Conservation (phyloP, 2,888 invertebrate genomes). For the Ennomos quercinarius region DNA sequence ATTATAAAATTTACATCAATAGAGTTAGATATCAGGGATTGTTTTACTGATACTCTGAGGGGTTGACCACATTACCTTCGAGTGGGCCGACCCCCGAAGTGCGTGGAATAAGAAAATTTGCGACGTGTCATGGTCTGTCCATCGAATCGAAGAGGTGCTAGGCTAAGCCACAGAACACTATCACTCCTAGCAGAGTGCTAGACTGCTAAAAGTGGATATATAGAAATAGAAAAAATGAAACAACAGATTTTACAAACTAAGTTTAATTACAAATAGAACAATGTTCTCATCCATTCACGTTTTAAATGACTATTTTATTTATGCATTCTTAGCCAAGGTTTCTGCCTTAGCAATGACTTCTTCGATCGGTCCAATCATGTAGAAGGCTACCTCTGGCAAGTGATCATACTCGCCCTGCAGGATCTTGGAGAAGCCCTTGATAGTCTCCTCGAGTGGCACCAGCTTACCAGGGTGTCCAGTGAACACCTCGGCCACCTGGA, state of each 20-base stretch:
- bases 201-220: not conserved
- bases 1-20: too few species aligned
- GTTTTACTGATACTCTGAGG: too few species aligned
- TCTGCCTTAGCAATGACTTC: slow-evolving; percentile 95
- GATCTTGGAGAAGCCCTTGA: slow-evolving; percentile 95
- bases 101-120: too few species aligned
- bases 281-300: slow-evolving; percentile 54
- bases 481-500: slow-evolving; percentile 97
- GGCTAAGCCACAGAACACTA: too few species aligned
- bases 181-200: too few species aligned
- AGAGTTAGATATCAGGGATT: too few species aligned
- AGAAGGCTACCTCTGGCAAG: slow-evolving; percentile 96
- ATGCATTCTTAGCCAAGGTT: slow-evolving; percentile 89
- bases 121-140: too few species aligned
- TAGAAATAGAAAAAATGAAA: slow-evolving; percentile 1
- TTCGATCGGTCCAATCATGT: slow-evolving; percentile 97
- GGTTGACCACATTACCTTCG: too few species aligned
- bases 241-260: slow-evolving; percentile 50
- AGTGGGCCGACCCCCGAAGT: too few species aligned
- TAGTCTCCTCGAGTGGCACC: slow-evolving; percentile 94
- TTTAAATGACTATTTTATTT: slow-evolving; percentile 48
- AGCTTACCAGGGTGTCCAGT: slow-evolving; percentile 96
- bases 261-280: slow-evolving; percentile 64
- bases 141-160: too few species aligned
- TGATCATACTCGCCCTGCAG: slow-evolving; percentile 94